Evolutionary conservation across 2,113 vertebrate genomes (phyloP), one percentile per base, ranked within the genome.

Genomic region (Engystomops pustulosus): DNA sequence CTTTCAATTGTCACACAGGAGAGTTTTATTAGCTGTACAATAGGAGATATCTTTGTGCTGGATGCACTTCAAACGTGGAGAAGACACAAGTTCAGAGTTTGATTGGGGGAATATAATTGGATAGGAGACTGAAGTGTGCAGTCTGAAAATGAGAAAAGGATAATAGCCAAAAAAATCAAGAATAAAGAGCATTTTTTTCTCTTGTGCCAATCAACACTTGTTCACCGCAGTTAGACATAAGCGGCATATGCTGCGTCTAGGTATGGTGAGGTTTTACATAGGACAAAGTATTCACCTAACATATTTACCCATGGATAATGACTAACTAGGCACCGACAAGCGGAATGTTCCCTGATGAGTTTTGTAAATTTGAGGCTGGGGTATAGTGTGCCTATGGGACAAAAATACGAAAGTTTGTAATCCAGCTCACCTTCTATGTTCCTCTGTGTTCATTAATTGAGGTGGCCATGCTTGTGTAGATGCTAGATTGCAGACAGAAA

Each of bases 111-210:
- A 55, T 67, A 18, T 70, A 78, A 84, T 84, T 68, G 60, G 74
- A 51, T 47, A 55, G 34, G 45, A 78, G 12, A 47, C 82, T 78
- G 65, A 69, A 84, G 82, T 34, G 65, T 62, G 32, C 60, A 53
- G 49, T 41, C 74, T 55, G 62, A 15, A 78, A 78, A 69, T 69
- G 45, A 69, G 74, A 84, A 84, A 78, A 53, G 34, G 44, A 70
- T 80, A 70, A 81, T 38, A 51, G 45, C 27, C 25, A 32, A 36
- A 77, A 77, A 76, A 45, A 30, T 18, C 51, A 77, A 23, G 49
- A 25, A 77, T 12, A 12, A 4, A 77, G 20, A 58, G 32, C 1
- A 49, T 5, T 23, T 38, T 38, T 55, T 36, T 58, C n/a, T n/a
- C n/a, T 58, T n/a, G 20, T 58, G 74, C 17, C 74, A 77, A 38